These are phyloP conservation scores for Baccha elongata DNA, from an alignment of 2,888 invertebrate species.

Conservation along the genomic window DNA sequence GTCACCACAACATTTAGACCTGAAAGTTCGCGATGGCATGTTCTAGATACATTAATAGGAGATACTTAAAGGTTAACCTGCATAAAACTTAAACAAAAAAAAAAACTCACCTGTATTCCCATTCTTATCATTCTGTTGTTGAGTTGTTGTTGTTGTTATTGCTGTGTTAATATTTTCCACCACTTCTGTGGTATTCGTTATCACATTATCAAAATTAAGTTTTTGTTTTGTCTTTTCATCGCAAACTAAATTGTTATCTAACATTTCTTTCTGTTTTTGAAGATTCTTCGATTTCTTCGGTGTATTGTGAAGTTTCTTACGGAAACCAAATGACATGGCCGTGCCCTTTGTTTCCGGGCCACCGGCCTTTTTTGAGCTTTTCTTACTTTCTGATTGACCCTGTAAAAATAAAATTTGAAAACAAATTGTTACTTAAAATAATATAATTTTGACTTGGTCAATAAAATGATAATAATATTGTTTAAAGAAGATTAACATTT, in stretches of 20 bases:
- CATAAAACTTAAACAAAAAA: too few relatives aligned
- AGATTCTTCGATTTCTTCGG: conserved; percentile 80
- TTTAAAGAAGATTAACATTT: too few relatives aligned
- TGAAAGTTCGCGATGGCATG: too few relatives aligned
- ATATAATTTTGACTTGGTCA: background rate
- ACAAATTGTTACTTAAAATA: conserved; percentile 22
- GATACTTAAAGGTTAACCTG: conserved; percentile 7
- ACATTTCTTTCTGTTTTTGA: conserved; percentile 68
- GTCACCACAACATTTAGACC: too few relatives aligned
- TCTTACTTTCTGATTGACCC: conserved; percentile 83
- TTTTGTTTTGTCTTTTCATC: conserved; percentile 72
- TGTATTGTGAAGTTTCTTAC: conserved; percentile 85
- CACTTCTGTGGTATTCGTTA: conserved; percentile 74
- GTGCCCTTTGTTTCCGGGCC: conserved; percentile 85
- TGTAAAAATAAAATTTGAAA: conserved; percentile 70
- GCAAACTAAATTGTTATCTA: conserved; percentile 73
- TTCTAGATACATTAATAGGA: conserved; percentile 14
- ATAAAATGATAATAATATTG: background rate
- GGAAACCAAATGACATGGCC: conserved; percentile 93
- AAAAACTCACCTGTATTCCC: conserved; percentile 81
- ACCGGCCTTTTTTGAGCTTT: conserved; percentile 77
- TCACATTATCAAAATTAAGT: conserved; percentile 74
- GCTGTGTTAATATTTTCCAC: conserved; percentile 37
- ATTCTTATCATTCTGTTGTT: conserved; percentile 79
- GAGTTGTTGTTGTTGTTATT: conserved; percentile 61